These are phyloP conservation scores for Condylura cristata DNA, from an alignment of 2,113 vertebrate species.

Conservation along the genomic window DNA sequence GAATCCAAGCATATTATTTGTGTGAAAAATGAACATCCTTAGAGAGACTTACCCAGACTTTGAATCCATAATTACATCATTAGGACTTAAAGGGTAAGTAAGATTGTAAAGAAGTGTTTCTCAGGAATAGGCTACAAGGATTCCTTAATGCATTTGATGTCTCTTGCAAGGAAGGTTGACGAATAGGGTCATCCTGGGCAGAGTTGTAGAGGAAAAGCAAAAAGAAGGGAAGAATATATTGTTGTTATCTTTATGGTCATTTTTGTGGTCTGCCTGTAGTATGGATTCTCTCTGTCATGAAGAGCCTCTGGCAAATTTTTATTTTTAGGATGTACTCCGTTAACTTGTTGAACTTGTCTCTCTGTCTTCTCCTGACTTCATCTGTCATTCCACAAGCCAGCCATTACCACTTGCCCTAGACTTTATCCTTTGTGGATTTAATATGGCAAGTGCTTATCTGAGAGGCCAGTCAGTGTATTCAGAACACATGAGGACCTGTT, in stretches of 20 bases:
- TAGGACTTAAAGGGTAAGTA: slow-evolving; percentile 23
- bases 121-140: background rate
- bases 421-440: slow-evolving; percentile 15
- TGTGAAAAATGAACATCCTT: slow-evolving; percentile 43
- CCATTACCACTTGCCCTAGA: background rate
- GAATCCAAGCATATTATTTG: slow-evolving; percentile 39
- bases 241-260: background rate
- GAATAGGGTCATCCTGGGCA: background rate
- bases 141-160: slow-evolving; percentile 30
- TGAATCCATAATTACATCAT: slow-evolving; percentile 28
- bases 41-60: background rate
- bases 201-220: slow-evolving; percentile 5
- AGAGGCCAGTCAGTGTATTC: background rate
- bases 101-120: background rate
- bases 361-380: slow-evolving; percentile 26
- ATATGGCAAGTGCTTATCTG: background rate
- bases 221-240: background rate
- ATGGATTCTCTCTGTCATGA: slow-evolving; percentile 18
- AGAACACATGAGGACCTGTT: background rate
- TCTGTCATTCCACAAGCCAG: slow-evolving; percentile 31
- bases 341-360: slow-evolving; percentile 8
- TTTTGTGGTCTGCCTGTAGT: slow-evolving; percentile 33
- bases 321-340: slow-evolving; percentile 38
- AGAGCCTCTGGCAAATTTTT: slow-evolving; percentile 18
- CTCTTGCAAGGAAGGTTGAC: background rate